Percentiles rank a stretch among this genome's conserved stretches.
Evolutionary conservation across 2,113 vertebrate species (phyloP).

Genomic region (Apistogramma diplotaenia): DNA sequence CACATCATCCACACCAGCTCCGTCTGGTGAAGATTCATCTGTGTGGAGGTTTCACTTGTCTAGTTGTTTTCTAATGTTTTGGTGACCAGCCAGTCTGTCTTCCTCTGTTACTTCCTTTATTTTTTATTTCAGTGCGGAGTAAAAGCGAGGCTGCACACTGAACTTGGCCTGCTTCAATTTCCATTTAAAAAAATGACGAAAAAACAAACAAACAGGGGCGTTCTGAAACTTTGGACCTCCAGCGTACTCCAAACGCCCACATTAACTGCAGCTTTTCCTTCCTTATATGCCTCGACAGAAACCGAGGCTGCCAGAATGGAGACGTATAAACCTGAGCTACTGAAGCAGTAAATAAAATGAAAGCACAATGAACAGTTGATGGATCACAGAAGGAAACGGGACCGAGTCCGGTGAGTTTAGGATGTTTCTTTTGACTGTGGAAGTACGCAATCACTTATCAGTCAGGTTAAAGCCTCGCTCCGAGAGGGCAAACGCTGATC

Average conservation of each 20-base stretch:
- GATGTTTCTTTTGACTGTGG: conserved; percentile 54
- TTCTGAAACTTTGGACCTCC: not conserved
- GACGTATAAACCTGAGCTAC: not conserved
- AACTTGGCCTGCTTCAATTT: not conserved
- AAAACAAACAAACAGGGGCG: not conserved
- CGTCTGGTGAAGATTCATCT: not conserved
- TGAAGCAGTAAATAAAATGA: not conserved
- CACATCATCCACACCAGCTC: not conserved
- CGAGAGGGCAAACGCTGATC: conserved; percentile 55
- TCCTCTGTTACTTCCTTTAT: not conserved
- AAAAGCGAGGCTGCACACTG: not conserved
- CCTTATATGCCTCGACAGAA: not conserved
- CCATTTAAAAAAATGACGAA: not conserved
- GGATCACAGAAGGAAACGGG: conserved; percentile 12
- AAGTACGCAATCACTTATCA: conserved; percentile 64
- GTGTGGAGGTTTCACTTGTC: not conserved
- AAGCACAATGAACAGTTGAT: not conserved
- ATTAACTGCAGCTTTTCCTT: not conserved
- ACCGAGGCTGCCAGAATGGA: not conserved
- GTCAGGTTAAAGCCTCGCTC: conserved; percentile 56
- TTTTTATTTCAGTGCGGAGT: not conserved
- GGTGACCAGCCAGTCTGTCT: not conserved
- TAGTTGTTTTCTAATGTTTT: not conserved
- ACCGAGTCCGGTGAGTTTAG: conserved; percentile 27
- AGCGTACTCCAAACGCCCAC: not conserved